Percentiles rank a stretch among this genome's conserved stretches.
These are phyloP conservation scores for Cathartes aura DNA, from an alignment of 2,113 vertebrate genomes.

Conservation along the genomic window DNA sequence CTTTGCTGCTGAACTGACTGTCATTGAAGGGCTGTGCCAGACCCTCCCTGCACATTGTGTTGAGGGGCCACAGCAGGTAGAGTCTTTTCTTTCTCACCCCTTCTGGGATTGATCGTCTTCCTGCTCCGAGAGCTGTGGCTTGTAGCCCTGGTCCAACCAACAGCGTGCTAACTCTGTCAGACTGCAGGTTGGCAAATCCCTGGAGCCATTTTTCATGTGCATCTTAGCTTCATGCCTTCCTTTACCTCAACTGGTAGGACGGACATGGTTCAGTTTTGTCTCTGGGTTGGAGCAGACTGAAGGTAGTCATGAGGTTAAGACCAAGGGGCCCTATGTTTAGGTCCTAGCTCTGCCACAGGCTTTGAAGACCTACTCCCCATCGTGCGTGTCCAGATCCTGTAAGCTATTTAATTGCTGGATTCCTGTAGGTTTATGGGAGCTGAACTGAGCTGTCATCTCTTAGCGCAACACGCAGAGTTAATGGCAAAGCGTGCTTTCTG, in stretches of 20 bases:
- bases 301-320: neutral
- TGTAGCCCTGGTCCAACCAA: neutral
- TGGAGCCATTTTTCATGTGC: neutral
- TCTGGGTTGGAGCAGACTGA: neutral
- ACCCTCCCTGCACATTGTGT: rapidly evolving
- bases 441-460: neutral
- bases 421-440: neutral
- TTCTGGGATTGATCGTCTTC: neutral
- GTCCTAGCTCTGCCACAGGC: neutral
- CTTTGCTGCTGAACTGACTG: neutral
- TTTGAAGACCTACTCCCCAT: neutral
- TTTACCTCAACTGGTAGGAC: neutral
- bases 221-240: neutral
- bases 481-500: neutral
- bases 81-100: neutral
- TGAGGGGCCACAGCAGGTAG: neutral
- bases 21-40: neutral
- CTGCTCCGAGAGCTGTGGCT: neutral
- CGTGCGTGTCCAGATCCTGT: neutral
- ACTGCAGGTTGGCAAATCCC: neutral
- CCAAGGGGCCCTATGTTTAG: neutral
- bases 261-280: neutral
- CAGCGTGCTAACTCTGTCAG: rapidly evolving
- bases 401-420: neutral
- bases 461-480: neutral